A percentile compares a stretch with the other conserved stretches of the same genome.
Conservation (phyloP, 2,888 invertebrate genomes). For the Drosophila putrida region DNA sequence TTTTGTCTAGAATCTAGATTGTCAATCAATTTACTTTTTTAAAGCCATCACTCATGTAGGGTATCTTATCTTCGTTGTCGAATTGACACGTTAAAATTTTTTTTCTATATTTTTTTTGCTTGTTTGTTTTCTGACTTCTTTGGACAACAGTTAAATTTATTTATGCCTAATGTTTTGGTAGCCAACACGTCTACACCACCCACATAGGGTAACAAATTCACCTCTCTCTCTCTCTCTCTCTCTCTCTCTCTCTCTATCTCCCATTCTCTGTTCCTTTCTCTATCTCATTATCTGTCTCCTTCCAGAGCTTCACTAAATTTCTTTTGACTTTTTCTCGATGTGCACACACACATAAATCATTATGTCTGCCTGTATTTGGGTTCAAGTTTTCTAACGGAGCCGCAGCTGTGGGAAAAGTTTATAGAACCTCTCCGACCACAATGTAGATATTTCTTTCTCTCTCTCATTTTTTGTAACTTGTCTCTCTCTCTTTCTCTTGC, state of each 20-base stretch:
- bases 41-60: slow-evolving; percentile 25
- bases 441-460: not conserved
- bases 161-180: slow-evolving; percentile 63
- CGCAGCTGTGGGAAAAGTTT: slow-evolving; percentile 62
- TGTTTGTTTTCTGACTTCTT: slow-evolving; percentile 22
- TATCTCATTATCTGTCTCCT: slow-evolving; percentile 5
- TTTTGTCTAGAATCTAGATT: slow-evolving; percentile 5
- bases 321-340: slow-evolving; percentile 39
- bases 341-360: slow-evolving; percentile 67
- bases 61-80: slow-evolving; percentile 48
- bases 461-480: not conserved
- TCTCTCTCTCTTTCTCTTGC: slow-evolving; percentile 27
- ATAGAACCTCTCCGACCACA: not conserved
- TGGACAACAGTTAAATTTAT: slow-evolving; percentile 68
- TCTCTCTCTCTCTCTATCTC: not conserved
- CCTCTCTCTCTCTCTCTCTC: not conserved
- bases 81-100: slow-evolving; percentile 5
- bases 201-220: not conserved
- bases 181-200: slow-evolving; percentile 46
- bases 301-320: slow-evolving; percentile 14
- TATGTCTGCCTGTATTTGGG: slow-evolving; percentile 46
- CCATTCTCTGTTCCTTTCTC: not conserved
- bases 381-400: slow-evolving; percentile 42
- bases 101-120: slow-evolving; percentile 3
- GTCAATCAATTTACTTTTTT: slow-evolving; percentile 17